Conservation (phyloP, 2,888 invertebrate genomes). For the Ephialtes manifestator region DNA sequence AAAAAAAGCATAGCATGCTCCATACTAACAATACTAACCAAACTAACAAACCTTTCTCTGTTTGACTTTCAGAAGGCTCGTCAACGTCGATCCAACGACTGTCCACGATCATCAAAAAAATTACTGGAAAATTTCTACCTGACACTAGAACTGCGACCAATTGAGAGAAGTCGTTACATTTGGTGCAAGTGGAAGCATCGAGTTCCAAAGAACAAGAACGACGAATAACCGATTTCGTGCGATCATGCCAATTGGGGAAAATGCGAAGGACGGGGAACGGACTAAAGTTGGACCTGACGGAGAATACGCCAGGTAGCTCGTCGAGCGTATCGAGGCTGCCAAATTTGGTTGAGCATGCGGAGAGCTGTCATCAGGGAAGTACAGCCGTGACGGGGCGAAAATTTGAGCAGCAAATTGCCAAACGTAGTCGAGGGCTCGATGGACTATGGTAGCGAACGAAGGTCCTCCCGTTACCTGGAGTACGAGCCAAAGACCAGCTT, state of each 20-base stretch:
- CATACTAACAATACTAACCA: constrained; percentile 64
- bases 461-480: constrained; percentile 85
- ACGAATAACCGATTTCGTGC: constrained; percentile 58
- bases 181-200: background rate
- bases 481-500: constrained; percentile 77
- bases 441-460: constrained; percentile 85
- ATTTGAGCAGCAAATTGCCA: constrained; percentile 85
- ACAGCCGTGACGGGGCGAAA: constrained; percentile 78
- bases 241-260: constrained; percentile 84
- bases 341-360: constrained; percentile 85
- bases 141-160: background rate
- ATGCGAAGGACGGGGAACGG: constrained; percentile 84
- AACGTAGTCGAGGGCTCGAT: constrained; percentile 86
- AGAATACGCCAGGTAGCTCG: constrained; percentile 85
- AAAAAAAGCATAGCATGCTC: background rate
- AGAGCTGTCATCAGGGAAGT: constrained; percentile 76
- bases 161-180: background rate
- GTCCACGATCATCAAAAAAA: background rate
- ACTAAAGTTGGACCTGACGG: constrained; percentile 84
- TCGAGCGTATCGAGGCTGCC: constrained; percentile 79
- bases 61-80: constrained; percentile 67
- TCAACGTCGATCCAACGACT: constrained; percentile 45
- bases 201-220: constrained; percentile 13
- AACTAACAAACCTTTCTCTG: constrained; percentile 68
- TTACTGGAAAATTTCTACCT: background rate